Evolutionary conservation across 1,140 invertebrate genomes (phyloP), one percentile per base, ranked within the genome.

Genomic region (Harlomillsia oculata): DNA sequence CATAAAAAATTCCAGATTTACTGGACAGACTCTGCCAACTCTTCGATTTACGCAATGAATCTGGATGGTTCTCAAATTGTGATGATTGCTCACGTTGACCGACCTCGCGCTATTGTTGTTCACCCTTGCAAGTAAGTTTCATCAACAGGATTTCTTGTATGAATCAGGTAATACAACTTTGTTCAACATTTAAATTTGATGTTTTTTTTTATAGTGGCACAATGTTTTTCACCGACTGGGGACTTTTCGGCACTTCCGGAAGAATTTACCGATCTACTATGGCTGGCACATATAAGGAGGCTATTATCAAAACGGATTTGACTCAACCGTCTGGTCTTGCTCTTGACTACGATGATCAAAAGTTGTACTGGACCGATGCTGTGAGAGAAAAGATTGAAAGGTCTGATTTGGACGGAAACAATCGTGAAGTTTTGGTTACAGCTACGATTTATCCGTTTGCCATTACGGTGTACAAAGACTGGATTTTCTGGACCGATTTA

Each of bases 401-500:
- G 18, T 87, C 89, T 0, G 84, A 87, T 69, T 71, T 97, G 5
- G 84, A 97, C 69, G 95, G 95, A 3, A 80, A 77, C 14, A 76
- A 79, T 58, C 66, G 82, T 64, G 75, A 82, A 64, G 74, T 89
- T 3, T 71, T 94, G 0, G 81, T 94, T 40, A 81, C 82, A 0
- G 89, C 90, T 0, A 94, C 92, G 0, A 94, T 96, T 56, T 95
- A 97, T 78, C 93, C 93, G 6, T 97, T 95, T 70, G 91, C 91
- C 0, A 89, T 98, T 13, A 93, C 91, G 0, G 85, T 97, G 0
- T 88, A 84, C 71, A 78, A 84, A 21, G 82, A 90, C 67, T 92
- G 91, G 69, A 94, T 99, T 44, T 99, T 97, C 71, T 96, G 95
- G 91, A 97, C 94, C 0, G 96, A 99, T 72, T 77, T 97, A 30